A percentile compares a stretch with the other conserved stretches of the same genome.
Conservation (phyloP, 1,140 invertebrate species). For the Phortica variegata region DNA sequence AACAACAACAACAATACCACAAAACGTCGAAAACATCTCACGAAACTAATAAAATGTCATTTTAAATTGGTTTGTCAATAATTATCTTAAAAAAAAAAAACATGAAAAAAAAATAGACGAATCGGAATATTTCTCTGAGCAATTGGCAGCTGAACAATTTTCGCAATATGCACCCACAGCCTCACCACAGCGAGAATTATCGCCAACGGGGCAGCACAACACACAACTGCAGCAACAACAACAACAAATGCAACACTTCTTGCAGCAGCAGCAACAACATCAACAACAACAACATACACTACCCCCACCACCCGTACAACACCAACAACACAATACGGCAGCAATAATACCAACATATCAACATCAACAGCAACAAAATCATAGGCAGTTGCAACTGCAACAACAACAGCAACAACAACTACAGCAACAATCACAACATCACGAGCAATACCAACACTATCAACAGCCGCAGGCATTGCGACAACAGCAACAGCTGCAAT, state of each 20-base stretch:
- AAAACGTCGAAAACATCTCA: constrained; percentile 1
- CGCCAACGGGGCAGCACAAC: constrained; percentile 29
- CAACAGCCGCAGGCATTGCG: constrained; percentile 28
- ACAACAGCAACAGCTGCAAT: constrained; percentile 36
- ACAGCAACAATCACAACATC: constrained; percentile 29
- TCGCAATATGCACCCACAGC: constrained; percentile 57
- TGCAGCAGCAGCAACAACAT: constrained; percentile 19
- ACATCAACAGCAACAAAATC: constrained; percentile 40
- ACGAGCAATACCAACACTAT: neutral
- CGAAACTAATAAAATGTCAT: no score
- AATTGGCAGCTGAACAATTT: constrained; percentile 57
- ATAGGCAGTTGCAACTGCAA: no score
- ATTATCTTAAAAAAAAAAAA: constrained; percentile 8
- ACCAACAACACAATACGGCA: constrained; percentile 52
- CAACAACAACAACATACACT: constrained; percentile 51
- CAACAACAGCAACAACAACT: constrained; percentile 23
- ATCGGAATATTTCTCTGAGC: constrained; percentile 58
- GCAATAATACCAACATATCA: constrained; percentile 50
- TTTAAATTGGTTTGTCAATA: no score
- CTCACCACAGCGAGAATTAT: constrained; percentile 43
- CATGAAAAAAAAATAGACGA: constrained; percentile 34
- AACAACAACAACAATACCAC: constrained; percentile 24
- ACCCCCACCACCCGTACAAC: constrained; percentile 48
- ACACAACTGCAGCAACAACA: constrained; percentile 24
- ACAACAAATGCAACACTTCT: constrained; percentile 25